Evolutionary conservation across 2,888 invertebrate species (phyloP).

Genomic region (Plebejus argus): DNA sequence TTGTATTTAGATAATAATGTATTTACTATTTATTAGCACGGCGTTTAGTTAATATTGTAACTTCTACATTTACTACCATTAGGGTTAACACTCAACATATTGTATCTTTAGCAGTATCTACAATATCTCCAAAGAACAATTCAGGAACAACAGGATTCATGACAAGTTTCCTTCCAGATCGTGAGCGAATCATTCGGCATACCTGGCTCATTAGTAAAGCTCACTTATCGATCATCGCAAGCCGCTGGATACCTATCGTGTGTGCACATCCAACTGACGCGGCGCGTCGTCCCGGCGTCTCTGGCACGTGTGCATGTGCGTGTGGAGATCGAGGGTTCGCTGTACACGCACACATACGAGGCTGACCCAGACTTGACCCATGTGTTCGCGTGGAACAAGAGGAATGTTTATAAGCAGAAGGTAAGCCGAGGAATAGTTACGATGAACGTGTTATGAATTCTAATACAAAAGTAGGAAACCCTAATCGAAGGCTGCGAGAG

Average conservation of each 20-base stretch:
- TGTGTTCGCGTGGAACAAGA: constrained; percentile 98
- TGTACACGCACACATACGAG: constrained; percentile 95
- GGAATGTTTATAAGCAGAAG: constrained; percentile 98
- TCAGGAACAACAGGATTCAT: not conserved
- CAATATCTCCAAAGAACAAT: no score
- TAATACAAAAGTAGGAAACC: not conserved
- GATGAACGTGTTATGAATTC: not conserved
- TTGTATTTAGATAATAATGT: not conserved
- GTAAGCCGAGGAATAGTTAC: constrained; percentile 54
- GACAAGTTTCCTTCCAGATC: constrained; percentile 81
- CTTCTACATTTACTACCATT: no score
- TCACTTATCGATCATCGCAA: constrained; percentile 97
- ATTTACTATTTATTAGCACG: not conserved
- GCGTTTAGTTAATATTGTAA: not conserved
- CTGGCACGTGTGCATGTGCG: constrained; percentile 94
- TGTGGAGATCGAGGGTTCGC: constrained; percentile 95
- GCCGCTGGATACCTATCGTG: constrained; percentile 96
- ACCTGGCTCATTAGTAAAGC: constrained; percentile 94
- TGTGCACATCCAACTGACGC: constrained; percentile 93
- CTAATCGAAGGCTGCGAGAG: not conserved
- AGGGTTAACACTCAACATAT: no score
- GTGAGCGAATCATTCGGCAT: constrained; percentile 97
- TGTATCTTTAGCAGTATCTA: no score
- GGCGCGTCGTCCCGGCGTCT: constrained; percentile 88
- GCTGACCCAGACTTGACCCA: constrained; percentile 97